Evolutionary conservation across 2,797 vertebrate species (phyloP), one percentile per base, ranked within the genome.

Genomic region (Ctenochaetus hawaiiensis): DNA sequence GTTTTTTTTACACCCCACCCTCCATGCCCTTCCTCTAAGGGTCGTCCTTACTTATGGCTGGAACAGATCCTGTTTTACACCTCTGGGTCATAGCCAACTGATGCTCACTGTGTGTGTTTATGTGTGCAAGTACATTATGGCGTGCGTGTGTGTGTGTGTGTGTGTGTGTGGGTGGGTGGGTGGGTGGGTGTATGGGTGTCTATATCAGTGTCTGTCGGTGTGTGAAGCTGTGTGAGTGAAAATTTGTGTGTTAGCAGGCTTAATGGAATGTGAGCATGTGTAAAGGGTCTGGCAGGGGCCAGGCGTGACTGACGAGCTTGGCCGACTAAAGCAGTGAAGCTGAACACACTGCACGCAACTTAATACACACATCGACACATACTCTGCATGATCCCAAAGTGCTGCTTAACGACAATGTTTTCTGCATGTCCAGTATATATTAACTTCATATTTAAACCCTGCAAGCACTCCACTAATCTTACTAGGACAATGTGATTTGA

Each of bases 291-390:
- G 89, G 72, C 76, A 67, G 77, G 75, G 78, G 49, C 84, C 75
- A 66, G 79, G 87, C 67, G 56, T 90, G 89, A 91, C 90, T 88
- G 89, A 90, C 59, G 73, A 89, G 77, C 84, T 73, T 84, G 84
- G 72, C 84, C 26, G 62, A 78, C 62, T 76, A 75, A 87, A 82
- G 76, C 80, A 51, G 53, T 51, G 54, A 74, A 82, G 88, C 84
- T 72, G 71, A 90, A 81, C 72, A 85, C 47, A 74, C 18, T 75
- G 74, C 72, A 74, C 20, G 51, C 76, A 49, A 61, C 79, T 73
- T 78, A 75, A 81, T 78, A 75, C 65, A 64, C 82, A 82, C 62
- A 71, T 63, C 43, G 20, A 78, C 80, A 77, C 75, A 22, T 58
- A 77, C 67, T 63, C 70, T 69, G 51, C 64, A 58, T 44, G 62